Percentiles rank a stretch among this genome's conserved stretches.
phyloP scores from a whole-genome alignment of 2,797 vertebrate species.

The Aselliscus stoliczkanus region DNA sequence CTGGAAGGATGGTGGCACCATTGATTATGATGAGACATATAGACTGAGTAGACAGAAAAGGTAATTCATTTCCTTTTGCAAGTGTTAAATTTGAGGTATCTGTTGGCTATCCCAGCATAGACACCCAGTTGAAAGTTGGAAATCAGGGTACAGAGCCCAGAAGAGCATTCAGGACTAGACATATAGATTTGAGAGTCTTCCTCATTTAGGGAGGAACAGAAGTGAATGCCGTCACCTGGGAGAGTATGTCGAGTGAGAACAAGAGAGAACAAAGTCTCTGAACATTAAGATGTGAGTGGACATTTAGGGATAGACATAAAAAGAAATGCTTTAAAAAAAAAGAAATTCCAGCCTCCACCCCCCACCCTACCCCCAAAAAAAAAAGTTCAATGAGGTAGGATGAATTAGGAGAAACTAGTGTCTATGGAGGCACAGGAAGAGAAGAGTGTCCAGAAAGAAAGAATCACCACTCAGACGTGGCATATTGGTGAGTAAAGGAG shows the following conservation, averaged over 20 bases:
- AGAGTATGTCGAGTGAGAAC: neutral
- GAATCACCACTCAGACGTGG: neutral
- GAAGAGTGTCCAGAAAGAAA: neutral
- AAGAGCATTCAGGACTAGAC: neutral
- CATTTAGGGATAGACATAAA: neutral
- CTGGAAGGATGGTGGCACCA: neutral
- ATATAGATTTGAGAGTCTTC: neutral
- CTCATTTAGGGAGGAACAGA: neutral
- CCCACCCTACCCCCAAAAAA: too few species aligned
- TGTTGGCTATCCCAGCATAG: neutral
- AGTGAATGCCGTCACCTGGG: neutral
- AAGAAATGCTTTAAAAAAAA: neutral
- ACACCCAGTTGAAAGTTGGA: neutral
- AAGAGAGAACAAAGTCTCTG: neutral
- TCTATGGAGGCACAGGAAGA: neutral
- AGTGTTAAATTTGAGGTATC: neutral
- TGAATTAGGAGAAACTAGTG: neutral
- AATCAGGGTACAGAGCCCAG: neutral
- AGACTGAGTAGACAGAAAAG: neutral
- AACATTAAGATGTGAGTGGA: neutral
- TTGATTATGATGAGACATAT: neutral
- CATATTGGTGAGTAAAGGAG: neutral
- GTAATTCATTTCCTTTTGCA: neutral
- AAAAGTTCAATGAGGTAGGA: neutral
- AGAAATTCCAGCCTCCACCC: neutral